phyloP scores from a whole-genome alignment of 2,888 invertebrate genomes.

The Periphyllus acericola region DNA sequence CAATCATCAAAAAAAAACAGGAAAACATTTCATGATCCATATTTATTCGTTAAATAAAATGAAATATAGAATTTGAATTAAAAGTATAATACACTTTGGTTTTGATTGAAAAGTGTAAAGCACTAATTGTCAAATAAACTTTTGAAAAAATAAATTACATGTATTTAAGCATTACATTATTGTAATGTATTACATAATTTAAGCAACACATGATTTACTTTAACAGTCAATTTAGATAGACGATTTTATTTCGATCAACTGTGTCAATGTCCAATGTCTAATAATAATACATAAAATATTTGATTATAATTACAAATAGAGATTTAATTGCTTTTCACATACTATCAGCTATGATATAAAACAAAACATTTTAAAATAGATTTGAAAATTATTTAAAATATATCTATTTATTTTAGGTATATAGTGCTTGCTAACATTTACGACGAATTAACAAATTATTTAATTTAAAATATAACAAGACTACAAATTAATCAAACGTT shows the following conservation, averaged over 20 bases:
- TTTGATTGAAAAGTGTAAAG: too few relatives aligned
- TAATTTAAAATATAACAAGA: conserved; percentile 14
- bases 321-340: neutral
- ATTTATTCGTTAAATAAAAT: too few relatives aligned
- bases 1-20: too few relatives aligned
- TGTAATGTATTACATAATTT: too few relatives aligned
- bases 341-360: neutral
- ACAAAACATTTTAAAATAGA: neutral
- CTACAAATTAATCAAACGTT: conserved; percentile 6
- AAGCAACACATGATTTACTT: neutral
- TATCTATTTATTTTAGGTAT: neutral
- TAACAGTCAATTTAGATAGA: neutral
- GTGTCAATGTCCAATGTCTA: neutral
- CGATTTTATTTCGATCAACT: neutral
- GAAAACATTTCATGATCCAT: too few relatives aligned
- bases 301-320: neutral
- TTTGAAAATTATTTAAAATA: neutral
- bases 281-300: neutral
- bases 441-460: conserved; percentile 14
- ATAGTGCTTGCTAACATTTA: neutral
- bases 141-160: neutral
- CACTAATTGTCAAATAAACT: neutral
- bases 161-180: too few relatives aligned
- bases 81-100: too few relatives aligned
- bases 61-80: too few relatives aligned